Conservation (phyloP, 2,888 invertebrate genomes). For the Ganaspis brasiliensis region DNA sequence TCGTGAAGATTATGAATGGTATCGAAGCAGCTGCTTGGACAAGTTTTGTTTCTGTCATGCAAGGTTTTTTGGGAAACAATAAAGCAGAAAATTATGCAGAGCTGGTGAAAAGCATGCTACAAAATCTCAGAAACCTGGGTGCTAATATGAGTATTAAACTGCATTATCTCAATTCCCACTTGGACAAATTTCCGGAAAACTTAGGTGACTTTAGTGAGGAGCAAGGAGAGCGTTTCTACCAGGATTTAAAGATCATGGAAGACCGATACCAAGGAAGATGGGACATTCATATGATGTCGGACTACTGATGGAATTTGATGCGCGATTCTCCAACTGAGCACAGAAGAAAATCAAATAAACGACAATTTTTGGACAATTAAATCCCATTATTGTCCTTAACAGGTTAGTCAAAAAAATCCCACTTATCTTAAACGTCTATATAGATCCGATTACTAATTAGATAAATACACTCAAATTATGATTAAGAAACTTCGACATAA, state of each 20-base stretch:
- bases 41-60: neutral
- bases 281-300: conserved; percentile 64
- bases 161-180: conserved; percentile 22
- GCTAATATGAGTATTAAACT: neutral
- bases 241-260: conserved; percentile 70
- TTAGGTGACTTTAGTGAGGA: conserved; percentile 70
- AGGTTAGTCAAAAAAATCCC: no score
- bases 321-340: conserved; percentile 31
- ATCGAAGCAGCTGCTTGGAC: conserved; percentile 8
- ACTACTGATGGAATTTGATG: conserved; percentile 70
- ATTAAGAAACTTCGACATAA: no score
- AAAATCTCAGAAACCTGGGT: neutral
- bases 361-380: no score
- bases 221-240: conserved; percentile 55
- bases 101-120: neutral
- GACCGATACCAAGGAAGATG: conserved; percentile 67
- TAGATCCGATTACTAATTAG: no score
- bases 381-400: no score
- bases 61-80: conserved; percentile 17
- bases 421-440: no score
- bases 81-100: conserved; percentile 9
- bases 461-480: no score
- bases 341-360: no score
- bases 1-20: neutral
- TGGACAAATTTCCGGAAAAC: conserved; percentile 64